phyloP scores from a whole-genome alignment of 2,888 invertebrate species.

The Aporophyla nigra region DNA sequence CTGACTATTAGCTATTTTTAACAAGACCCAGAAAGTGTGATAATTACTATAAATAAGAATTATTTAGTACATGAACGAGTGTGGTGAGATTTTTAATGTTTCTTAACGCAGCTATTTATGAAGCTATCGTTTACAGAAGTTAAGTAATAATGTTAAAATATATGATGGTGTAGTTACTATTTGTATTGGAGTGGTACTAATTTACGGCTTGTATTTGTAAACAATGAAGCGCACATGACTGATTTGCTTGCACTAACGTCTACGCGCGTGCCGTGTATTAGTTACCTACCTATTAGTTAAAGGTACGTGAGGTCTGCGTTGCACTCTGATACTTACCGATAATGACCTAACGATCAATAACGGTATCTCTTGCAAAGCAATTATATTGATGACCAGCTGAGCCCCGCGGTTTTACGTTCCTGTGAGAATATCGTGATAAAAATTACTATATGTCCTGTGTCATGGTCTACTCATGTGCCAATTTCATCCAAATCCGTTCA shows the following conservation, averaged over 20 bases:
- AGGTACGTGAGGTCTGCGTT: conserved; percentile 48
- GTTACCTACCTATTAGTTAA: conserved; percentile 64
- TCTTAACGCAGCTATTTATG: background rate
- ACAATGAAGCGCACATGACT: conserved; percentile 73
- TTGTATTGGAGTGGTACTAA: conserved; percentile 71
- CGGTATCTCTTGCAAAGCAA: conserved; percentile 22
- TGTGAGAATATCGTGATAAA: too few species aligned
- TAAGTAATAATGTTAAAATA: conserved; percentile 52
- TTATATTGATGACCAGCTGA: conserved; percentile 29
- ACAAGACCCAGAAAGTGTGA: conserved; percentile 20
- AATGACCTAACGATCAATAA: conserved; percentile 38
- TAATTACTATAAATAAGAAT: conserved; percentile 18
- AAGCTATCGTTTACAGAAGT: conserved; percentile 45
- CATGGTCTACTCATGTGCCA: too few species aligned
- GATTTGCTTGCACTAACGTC: conserved; percentile 77
- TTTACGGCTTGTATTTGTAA: conserved; percentile 77
- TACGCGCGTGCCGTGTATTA: conserved; percentile 68
- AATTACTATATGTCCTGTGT: too few species aligned
- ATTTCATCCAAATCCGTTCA: too few species aligned
- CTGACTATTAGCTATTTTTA: conserved; percentile 48
- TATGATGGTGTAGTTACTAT: conserved; percentile 54
- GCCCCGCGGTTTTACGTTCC: too few species aligned
- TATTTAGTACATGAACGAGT: background rate
- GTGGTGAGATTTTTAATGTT: background rate
- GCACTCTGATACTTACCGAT: conserved; percentile 34